phyloP scores from a whole-genome alignment of 2,113 vertebrate genomes.

The Mystacornis crossleyi region DNA sequence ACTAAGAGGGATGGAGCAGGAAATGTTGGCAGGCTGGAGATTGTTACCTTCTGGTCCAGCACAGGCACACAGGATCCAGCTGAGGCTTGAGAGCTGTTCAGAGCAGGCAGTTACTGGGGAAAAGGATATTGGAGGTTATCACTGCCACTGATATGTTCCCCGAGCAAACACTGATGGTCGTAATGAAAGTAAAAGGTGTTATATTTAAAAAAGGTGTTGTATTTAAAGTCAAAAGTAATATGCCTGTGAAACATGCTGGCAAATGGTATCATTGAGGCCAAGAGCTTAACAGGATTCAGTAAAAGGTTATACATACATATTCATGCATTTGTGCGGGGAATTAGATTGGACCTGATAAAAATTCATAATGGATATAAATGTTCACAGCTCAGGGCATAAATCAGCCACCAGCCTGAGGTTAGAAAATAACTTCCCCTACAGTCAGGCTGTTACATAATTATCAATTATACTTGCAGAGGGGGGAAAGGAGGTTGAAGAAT shows the following conservation, averaged over 20 bases:
- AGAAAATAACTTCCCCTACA: constrained; percentile 40
- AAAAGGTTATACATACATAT: constrained; percentile 57
- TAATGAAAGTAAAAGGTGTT: not conserved
- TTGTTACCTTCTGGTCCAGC: not conserved
- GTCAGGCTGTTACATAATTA: constrained; percentile 48
- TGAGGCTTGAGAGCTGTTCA: not conserved
- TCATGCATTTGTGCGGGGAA: constrained; percentile 30
- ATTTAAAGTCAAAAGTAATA: not conserved
- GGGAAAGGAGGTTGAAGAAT: constrained; percentile 36
- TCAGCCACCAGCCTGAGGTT: constrained; percentile 34
- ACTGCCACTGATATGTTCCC: not conserved
- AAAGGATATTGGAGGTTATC: not conserved
- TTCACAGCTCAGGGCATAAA: constrained; percentile 41
- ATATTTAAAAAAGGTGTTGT: not conserved
- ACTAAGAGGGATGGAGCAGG: not conserved
- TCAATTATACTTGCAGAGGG: not conserved
- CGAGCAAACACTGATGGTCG: not conserved
- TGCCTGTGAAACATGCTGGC: not conserved
- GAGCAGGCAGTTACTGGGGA: not conserved
- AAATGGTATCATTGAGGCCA: not conserved
- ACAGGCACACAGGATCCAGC: not conserved
- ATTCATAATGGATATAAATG: constrained; percentile 56
- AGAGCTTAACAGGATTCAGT: not conserved
- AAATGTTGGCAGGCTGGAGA: not conserved
- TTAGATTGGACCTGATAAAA: constrained; percentile 45